Conservation (phyloP, 92 coral and sea anemone genomes). For the Chrysogorgia sp. region DNA sequence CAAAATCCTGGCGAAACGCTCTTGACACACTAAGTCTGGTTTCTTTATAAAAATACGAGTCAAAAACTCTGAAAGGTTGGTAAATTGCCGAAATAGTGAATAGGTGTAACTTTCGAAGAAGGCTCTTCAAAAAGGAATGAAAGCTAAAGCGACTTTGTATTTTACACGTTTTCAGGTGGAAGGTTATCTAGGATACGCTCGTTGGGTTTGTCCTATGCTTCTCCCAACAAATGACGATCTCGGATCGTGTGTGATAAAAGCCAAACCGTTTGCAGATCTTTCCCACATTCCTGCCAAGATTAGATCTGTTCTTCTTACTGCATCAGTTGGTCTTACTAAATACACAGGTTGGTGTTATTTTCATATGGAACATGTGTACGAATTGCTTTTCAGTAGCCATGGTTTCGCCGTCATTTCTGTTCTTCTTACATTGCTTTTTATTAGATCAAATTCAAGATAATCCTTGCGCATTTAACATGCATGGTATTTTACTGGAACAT, state of each 20-base stretch:
- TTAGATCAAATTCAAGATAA: conserved; percentile 76
- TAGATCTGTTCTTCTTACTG: conserved; percentile 75
- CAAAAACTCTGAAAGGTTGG: too few species aligned
- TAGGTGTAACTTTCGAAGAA: too few species aligned
- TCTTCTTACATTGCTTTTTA: not conserved
- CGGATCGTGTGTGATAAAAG: conserved; percentile 41
- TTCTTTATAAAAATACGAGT: too few species aligned
- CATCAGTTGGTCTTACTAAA: conserved; percentile 79
- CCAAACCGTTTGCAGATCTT: conserved; percentile 77
- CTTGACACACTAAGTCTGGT: too few species aligned
- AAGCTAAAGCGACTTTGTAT: too few species aligned
- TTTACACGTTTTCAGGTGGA: conserved; percentile 60
- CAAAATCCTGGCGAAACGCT: too few species aligned
- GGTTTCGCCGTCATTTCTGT: too few species aligned
- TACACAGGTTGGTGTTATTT: conserved; percentile 71
- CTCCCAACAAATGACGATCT: conserved; percentile 44
- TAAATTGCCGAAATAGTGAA: too few species aligned
- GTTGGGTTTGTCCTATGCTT: conserved; percentile 83
- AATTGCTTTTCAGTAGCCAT: too few species aligned
- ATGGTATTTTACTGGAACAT: conserved; percentile 82
- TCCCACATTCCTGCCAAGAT: conserved; percentile 81
- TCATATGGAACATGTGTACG: too few species aligned
- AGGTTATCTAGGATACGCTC: conserved; percentile 87
- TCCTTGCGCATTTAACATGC: conserved; percentile 88
- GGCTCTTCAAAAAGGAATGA: too few species aligned